A percentile compares a stretch with the other conserved stretches of the same genome.
Evolutionary conservation across 92 coral and sea anemone genomes (phyloP).

Genomic region (Chrysogorgia sp.): DNA sequence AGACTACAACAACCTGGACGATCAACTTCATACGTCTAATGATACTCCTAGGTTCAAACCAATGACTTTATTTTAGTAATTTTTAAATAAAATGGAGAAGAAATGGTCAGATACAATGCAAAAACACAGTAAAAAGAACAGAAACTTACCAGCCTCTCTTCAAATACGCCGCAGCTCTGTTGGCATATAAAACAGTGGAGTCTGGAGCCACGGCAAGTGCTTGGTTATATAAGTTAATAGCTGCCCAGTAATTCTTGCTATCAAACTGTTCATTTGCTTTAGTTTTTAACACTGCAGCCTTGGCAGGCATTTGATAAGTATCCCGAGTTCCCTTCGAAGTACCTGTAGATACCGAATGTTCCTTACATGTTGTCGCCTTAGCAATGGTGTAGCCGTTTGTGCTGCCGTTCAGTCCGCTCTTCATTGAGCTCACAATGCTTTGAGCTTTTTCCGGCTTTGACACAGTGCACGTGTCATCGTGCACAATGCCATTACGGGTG

Average conservation of each 20-base stretch:
- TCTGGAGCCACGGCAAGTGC: constrained; percentile 79
- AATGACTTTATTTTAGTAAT: too few species aligned
- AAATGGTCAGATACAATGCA: not conserved
- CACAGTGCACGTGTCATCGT: constrained; percentile 68
- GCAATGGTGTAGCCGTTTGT: constrained; percentile 83
- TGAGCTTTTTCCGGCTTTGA: constrained; percentile 56
- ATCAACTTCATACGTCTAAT: too few species aligned
- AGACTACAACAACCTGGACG: too few species aligned
- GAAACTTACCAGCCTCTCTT: constrained; percentile 89
- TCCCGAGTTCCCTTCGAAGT: constrained; percentile 17
- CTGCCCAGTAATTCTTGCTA: constrained; percentile 92
- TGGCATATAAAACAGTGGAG: constrained; percentile 90
- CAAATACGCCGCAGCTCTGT: constrained; percentile 95
- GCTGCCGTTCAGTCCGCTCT: constrained; percentile 62
- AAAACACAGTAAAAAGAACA: not conserved
- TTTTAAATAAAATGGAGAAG: not conserved
- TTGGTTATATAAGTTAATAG: constrained; percentile 90
- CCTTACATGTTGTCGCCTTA: constrained; percentile 4
- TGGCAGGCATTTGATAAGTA: constrained; percentile 68
- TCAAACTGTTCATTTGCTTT: constrained; percentile 92
- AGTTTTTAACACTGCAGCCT: constrained; percentile 75
- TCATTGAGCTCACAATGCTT: constrained; percentile 19
- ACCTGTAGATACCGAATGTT: not conserved
- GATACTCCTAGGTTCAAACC: too few species aligned
- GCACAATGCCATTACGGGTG: constrained; percentile 59